These are phyloP conservation scores for Thomomys bottae DNA, from an alignment of 2,113 vertebrate genomes.

Conservation along the genomic window DNA sequence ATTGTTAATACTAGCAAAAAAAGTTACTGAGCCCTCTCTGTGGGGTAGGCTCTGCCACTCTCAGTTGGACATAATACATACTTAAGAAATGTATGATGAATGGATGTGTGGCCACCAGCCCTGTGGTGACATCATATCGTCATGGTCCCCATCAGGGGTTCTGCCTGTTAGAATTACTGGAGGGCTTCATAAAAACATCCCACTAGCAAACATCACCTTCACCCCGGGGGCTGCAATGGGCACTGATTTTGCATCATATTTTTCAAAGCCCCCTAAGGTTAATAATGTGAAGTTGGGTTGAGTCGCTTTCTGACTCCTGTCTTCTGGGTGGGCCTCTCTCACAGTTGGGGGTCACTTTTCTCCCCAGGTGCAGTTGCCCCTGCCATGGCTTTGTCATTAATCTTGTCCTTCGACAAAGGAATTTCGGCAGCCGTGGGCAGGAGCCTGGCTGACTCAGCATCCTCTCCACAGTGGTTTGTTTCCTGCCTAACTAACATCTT, in stretches of 20 bases:
- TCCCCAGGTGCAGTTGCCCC: not conserved
- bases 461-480: not conserved
- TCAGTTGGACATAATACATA: not conserved
- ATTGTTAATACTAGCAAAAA: not conserved
- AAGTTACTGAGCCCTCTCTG: not conserved
- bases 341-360: not conserved
- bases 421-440: not conserved
- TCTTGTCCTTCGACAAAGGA: constrained; percentile 54
- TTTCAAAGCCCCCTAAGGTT: not conserved
- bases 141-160: not conserved
- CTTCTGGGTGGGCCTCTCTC: constrained; percentile 17
- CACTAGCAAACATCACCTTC: not conserved
- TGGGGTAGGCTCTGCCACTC: not conserved
- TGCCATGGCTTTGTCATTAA: not conserved
- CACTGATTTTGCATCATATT: not conserved
- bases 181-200: not conserved
- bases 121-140: not conserved
- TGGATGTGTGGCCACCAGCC: not conserved
- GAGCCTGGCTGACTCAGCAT: not conserved
- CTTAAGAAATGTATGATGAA: not conserved
- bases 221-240: not conserved
- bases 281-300: not conserved
- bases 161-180: not conserved
- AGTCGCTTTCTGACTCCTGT: not conserved
- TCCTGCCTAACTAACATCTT: not conserved